These are phyloP conservation scores for Champsocephalus gunnari DNA, from an alignment of 2,797 vertebrate species.

Conservation along the genomic window DNA sequence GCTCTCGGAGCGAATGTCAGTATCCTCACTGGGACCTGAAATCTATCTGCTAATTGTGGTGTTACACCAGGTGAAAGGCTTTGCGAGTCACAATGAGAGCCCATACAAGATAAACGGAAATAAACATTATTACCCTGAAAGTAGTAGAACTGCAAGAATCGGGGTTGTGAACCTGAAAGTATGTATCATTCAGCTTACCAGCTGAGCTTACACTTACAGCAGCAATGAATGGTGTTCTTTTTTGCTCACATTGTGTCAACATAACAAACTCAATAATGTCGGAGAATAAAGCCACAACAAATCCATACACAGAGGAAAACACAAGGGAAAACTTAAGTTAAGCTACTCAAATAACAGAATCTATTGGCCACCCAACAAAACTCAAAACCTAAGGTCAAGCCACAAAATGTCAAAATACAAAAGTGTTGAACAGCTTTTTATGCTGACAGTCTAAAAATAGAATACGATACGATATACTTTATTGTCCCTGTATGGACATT, in stretches of 20 bases:
- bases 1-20: conserved; percentile 6
- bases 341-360: conserved; percentile 15
- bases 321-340: conserved; percentile 4
- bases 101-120: conserved; percentile 1
- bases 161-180: conserved; percentile 1
- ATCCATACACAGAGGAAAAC: background rate
- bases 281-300: conserved; percentile 9
- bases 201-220: background rate
- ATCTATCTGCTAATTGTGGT: conserved; percentile 8
- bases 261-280: conserved; percentile 6
- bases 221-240: background rate
- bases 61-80: conserved; percentile 8
- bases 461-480: background rate
- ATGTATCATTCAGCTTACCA: conserved; percentile 1
- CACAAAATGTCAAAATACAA: conserved; percentile 51
- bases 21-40: background rate
- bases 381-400: conserved; percentile 42
- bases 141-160: background rate
- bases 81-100: conserved; percentile 1
- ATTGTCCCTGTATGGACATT: too few species aligned
- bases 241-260: background rate
- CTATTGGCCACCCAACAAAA: conserved; percentile 14
- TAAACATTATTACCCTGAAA: background rate
- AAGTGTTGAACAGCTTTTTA: conserved; percentile 17
- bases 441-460: conserved; percentile 18